Evolutionary conservation across 2,797 vertebrate species (phyloP), one percentile per base, ranked within the genome.

Genomic region (Argyrosomus regius): DNA sequence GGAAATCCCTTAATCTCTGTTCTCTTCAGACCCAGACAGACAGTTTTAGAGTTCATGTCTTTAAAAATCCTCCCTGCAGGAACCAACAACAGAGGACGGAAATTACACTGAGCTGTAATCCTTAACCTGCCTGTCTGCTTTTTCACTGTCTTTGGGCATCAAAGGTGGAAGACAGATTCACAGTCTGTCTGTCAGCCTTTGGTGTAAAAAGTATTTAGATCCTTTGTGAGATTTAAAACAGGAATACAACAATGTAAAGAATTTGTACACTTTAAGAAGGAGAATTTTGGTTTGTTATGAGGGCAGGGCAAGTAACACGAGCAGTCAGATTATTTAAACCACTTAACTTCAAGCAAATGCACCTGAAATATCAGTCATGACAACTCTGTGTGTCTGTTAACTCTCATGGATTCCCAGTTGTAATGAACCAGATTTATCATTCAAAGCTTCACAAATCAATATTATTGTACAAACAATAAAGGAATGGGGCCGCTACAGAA

Each of bases 41-140:
- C 10, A 64, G 26, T 53, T 87, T 81, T 24, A 74, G 20, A 76
- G 64, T 59, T 73, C 52, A 70, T 58, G 53, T 65, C 60, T 71
- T 35, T 35, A 26, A 48, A 74, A 78, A 28, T 12, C 77, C 28
- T 59, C 65, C 61, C 73, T 45, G n/a, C 39, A 80, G 80, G 46
- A 58, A 67, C n/a, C 39, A 49, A 65, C 35, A 66, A 57, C 68
- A 68, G 48, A 65, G 22, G 26, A 75, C 67, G 83, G 69, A 90
- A 90, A 82, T 86, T 71, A 66, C 68, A 74, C 13, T 79, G 82
- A 82, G 83, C 72, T 5, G 1, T 62, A 43, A 82, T 86, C 46
- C 64, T 76, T 69, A 52, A 87, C 77, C 74, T 66, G 63, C 24
- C 60, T 60, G 5, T 72, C 81, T 61, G 50, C 20, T 24, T 56